Base-by-base conservation (phyloP, 2,888 invertebrate genomes). In the Rhimphoctona megacephalus region DNA sequence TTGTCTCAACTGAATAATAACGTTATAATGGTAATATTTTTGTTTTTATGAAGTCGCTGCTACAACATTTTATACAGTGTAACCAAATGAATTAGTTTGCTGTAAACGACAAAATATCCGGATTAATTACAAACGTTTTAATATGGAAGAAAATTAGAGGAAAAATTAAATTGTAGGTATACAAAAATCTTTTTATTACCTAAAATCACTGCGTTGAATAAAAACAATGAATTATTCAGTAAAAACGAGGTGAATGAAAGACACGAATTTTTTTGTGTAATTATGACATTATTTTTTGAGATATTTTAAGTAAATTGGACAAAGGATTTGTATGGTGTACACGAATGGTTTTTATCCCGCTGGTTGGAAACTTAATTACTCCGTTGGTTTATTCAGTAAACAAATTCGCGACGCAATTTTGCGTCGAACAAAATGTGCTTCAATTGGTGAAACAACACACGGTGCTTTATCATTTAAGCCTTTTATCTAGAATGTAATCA, bases 401-500 rank as follows among this genome's bases (percentile, higher is more conserved):
- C 46, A 82, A 82, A 82, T 82, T 46, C 67, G 6, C 22, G 52
- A 11, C 17, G 39, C 30, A 52, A 67, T 67, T 78, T 78, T 5
- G 17, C 36, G n/a, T 43, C 49, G 67, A 54, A 66, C 70, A 46
- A 57, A 79, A 69, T 70, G 19, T 52, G 39, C 5, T 46, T 11
- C 19, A 11, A 70, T 76, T 76, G 36, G 36, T 36, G 46, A 22
- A 66, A 57, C 74, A 66, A 83, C 67, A 43, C n/a, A n/a, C 67
- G 69, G 88, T 83, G 86, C 85, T 91, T 92, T 91, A 90, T 89
- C 88, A 89, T 76, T 76, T 90, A 91, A 92, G 92, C 92, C 89
- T 91, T 92, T 92, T 91, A 92, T 92, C 92, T 89, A 90, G 87
- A 88, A 85, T 84, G 88, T 88, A 91, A 87, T 85, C 74, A 85